A percentile compares a stretch with the other conserved stretches of the same genome.
phyloP scores from a whole-genome alignment of 2,888 invertebrate species.

The Drosophila meridionalis region DNA sequence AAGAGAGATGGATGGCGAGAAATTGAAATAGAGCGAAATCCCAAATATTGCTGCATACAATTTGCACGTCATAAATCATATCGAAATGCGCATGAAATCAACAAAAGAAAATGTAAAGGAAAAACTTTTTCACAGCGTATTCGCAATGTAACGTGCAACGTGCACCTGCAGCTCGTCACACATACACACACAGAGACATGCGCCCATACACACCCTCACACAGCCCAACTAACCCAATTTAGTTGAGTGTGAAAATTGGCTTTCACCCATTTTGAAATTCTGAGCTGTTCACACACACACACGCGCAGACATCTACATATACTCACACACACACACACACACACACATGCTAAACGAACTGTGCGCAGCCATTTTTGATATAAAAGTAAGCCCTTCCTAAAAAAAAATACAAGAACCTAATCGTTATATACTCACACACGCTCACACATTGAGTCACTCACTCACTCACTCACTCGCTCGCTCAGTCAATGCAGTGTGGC shows the following conservation, averaged over 20 bases:
- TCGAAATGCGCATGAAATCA: slow-evolving; percentile 63
- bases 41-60: slow-evolving; percentile 67
- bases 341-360: slow-evolving; percentile 46
- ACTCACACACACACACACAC: slow-evolving; percentile 35
- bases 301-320: neutral
- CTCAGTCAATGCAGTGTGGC: slow-evolving; percentile 18
- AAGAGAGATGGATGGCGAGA: slow-evolving; percentile 10
- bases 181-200: neutral
- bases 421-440: slow-evolving; percentile 53
- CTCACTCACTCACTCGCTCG: slow-evolving; percentile 33
- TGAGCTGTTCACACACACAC: slow-evolving; percentile 65
- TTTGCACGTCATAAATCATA: slow-evolving; percentile 76
- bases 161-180: slow-evolving; percentile 50
- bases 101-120: slow-evolving; percentile 53
- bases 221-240: slow-evolving; percentile 71
- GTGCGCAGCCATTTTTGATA: slow-evolving; percentile 61
- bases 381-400: slow-evolving; percentile 39
- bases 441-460: slow-evolving; percentile 38
- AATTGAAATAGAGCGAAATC: slow-evolving; percentile 32
- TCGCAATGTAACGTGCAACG: slow-evolving; percentile 47
- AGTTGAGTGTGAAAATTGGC: slow-evolving; percentile 80
- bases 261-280: slow-evolving; percentile 75
- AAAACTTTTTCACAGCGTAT: slow-evolving; percentile 55
- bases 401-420: slow-evolving; percentile 39
- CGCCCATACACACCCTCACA: slow-evolving; percentile 8